Base-by-base conservation (phyloP, 2,113 vertebrate species). In the Shinisaurus crocodilurus region DNA sequence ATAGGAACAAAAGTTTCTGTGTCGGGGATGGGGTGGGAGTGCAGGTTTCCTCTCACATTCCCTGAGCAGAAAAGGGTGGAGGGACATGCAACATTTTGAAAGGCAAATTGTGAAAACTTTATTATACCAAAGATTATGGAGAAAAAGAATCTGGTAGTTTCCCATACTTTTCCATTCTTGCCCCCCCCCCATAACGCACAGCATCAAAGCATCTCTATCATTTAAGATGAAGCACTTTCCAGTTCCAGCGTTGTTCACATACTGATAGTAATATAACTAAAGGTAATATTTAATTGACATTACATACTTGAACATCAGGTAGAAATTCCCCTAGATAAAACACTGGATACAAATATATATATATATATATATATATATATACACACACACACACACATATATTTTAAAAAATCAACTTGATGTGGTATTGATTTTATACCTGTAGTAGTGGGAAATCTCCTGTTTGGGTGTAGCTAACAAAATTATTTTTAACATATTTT, bases 401-500 rank as follows among this genome's bases (percentile, higher is more conserved):
- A 81, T 96, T 97, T 97, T 95, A 95, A 86, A 95, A 89, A 91
- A 91, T 69, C 75, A 95, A 88, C 82, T 96, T 96, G 70, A 88
- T 92, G 86, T 89, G 92, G 95, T 94, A 92, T 95, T 93, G 90
- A 93, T 92, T 93, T 95, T 92, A 94, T 92, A 94, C 91, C 95
- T 82, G 90, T 94, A 94, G 91, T 91, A 95, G 96, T 94, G 91
- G 96, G 93, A 96, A 95, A 92, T 93, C 95, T 96, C 95, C 95
- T 95, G 94, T 96, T 77, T 69, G 89, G 48, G 91, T 95, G 95
- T 96, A 96, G 96, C 96, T 97, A 96, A 97, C 92, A 96, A 93
- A 90, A 97, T 97, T 95, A 95, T 97, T 97, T 96, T 96, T 97
- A 97, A 96, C 85, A 96, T 97, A 97, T 97, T 97, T 97, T 97